These are phyloP conservation scores for Stichodactyla helianthus DNA, from an alignment of 64 coral and sea anemone genomes.

Conservation along the genomic window DNA sequence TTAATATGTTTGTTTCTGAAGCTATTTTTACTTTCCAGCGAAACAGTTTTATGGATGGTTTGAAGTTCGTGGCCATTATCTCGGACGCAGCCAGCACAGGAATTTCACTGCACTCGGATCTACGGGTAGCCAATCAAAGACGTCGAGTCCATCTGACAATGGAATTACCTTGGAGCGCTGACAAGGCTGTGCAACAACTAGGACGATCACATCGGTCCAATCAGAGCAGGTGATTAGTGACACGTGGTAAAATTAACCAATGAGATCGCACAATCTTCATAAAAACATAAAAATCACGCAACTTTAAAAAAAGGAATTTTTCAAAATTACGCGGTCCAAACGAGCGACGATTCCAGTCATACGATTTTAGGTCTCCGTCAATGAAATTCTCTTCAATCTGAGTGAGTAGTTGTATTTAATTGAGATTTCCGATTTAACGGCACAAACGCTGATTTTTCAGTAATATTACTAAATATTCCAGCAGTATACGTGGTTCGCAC, in stretches of 20 bases:
- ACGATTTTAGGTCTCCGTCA: too few species aligned
- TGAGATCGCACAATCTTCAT: not conserved
- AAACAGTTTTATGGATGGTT: constrained; percentile 92
- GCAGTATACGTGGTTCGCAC: too few species aligned
- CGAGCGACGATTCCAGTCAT: too few species aligned
- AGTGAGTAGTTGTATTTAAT: too few species aligned
- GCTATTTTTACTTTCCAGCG: constrained; percentile 26
- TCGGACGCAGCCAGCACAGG: constrained; percentile 94
- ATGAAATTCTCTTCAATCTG: too few species aligned
- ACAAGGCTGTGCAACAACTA: constrained; percentile 94
- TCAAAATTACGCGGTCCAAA: too few species aligned
- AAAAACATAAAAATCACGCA: too few species aligned
- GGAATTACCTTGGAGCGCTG: constrained; percentile 98
- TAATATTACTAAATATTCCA: too few species aligned
- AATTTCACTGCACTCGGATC: constrained; percentile 88
- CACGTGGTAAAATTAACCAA: not conserved
- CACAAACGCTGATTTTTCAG: too few species aligned
- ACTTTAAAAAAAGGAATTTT: too few species aligned
- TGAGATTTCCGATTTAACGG: too few species aligned
- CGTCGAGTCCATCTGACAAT: constrained; percentile 94
- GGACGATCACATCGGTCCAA: constrained; percentile 98
- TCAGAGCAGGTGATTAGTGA: constrained; percentile 68
- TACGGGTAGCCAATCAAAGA: constrained; percentile 83
- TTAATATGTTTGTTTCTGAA: not conserved
- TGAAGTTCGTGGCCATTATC: constrained; percentile 78